phyloP scores from a whole-genome alignment of 1,140 invertebrate genomes.

The Atta texana region DNA sequence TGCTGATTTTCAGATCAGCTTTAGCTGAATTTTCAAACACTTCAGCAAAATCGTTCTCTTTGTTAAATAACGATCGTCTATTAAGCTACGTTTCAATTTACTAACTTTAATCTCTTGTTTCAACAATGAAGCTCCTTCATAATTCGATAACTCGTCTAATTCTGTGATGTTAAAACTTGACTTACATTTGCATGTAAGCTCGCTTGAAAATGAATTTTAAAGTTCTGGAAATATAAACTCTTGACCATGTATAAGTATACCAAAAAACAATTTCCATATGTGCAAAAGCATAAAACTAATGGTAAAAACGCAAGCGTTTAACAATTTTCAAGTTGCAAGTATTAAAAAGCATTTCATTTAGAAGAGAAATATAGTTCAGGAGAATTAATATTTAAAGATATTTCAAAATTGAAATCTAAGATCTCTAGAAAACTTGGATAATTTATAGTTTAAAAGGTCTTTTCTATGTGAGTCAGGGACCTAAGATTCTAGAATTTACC shows the following conservation, averaged over 20 bases:
- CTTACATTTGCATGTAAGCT: background rate
- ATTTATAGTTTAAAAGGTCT: background rate
- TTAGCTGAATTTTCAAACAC: too few relatives aligned
- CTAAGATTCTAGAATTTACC: constrained; percentile 9
- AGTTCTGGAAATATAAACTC: background rate
- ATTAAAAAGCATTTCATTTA: background rate
- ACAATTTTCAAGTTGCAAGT: background rate
- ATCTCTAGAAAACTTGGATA: background rate
- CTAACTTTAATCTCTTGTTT: constrained; percentile 7
- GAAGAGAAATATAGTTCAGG: too few relatives aligned
- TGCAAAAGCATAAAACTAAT: background rate
- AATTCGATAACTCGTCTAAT: constrained; percentile 10
- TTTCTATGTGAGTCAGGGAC: background rate
- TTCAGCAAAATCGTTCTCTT: too few relatives aligned
- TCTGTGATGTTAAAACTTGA: constrained; percentile 27
- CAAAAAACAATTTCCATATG: background rate
- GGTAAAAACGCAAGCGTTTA: background rate
- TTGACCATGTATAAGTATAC: background rate
- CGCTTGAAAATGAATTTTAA: constrained; percentile 8
- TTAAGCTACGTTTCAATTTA: background rate
- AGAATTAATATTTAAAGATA: background rate
- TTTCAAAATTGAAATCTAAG: constrained; percentile 6
- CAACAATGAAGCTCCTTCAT: constrained; percentile 5
- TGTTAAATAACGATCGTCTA: background rate
- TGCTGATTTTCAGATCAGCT: too few relatives aligned